Base-by-base conservation (phyloP, 2,113 vertebrate genomes). In the Ictidomys tridecemlineatus region DNA sequence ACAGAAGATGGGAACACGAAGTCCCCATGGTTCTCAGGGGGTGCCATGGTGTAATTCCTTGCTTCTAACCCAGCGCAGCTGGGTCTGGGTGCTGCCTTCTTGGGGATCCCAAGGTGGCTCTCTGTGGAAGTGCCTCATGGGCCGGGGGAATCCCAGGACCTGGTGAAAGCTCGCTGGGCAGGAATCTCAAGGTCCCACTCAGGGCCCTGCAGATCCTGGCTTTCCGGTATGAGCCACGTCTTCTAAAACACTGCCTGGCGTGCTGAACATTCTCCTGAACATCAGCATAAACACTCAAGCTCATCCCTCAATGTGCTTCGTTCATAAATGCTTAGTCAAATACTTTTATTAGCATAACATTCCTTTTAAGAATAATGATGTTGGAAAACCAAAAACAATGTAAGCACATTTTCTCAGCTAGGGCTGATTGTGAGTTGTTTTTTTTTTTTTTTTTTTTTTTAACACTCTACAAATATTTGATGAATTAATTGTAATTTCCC, bases 341-440 rank as follows among this genome's bases (percentile, higher is more conserved):
- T 95, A 67, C 94, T 97, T 92, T 91, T 13, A 61, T 28, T 91
- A 94, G 92, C 85, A 65, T 90, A 2, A 16, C 58, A 34, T 87
- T 92, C 32, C 14, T 85, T 91, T 70, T 79, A 96, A 93, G 56
- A 90, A 90, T 91, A 96, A 97, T 95, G 94, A 61, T 87, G 56
- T 18, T 97, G 93, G 77, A 74, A 93, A 95, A 97, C 79, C 61
- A 26, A 3, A 89, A 95, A 70, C 88, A 91, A 28, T 2, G 18
- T 89, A 76, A 97, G 63, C 48, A 93, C 90, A 83, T 87, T 73
- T 97, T 96, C 80, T 39, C 4, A 78, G 78, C 93, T 10, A 1
- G 51, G 76, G 39, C 24, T 84, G 70, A 53, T 93, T 94, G 26
- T 16, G 2, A 39, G 2, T 39, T 39, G 39, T 2, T 39, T 39